phyloP scores from a whole-genome alignment of 2,888 invertebrate genomes.

The Zhengitettix transpicula region DNA sequence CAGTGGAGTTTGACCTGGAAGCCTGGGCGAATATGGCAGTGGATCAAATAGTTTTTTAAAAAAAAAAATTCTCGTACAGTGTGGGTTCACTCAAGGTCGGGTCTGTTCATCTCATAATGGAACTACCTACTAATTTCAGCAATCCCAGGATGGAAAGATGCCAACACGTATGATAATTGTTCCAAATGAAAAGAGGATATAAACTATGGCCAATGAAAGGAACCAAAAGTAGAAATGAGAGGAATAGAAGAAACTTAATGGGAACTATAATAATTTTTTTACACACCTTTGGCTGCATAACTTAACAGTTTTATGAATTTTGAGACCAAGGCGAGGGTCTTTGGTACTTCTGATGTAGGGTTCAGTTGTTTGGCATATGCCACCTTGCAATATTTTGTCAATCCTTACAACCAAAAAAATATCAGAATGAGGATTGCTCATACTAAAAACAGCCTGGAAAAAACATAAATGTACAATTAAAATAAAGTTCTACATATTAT shows the following conservation, averaged over 20 bases:
- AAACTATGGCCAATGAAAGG: neutral
- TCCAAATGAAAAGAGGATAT: neutral
- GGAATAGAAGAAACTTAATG: too few species aligned
- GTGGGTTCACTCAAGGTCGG: too few species aligned
- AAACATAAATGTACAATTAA: neutral
- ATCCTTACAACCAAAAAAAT: conserved; percentile 83
- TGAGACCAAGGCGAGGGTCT: conserved; percentile 60
- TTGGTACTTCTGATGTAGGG: conserved; percentile 70
- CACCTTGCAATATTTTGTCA: conserved; percentile 80
- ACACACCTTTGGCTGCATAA: conserved; percentile 49
- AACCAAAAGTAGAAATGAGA: neutral
- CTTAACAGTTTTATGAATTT: conserved; percentile 65
- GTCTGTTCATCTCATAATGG: too few species aligned
- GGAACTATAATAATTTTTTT: neutral
- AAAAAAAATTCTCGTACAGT: too few species aligned
- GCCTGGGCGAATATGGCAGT: too few species aligned
- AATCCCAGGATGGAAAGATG: too few species aligned
- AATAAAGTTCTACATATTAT: neutral
- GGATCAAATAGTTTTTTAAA: too few species aligned
- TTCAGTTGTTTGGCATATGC: conserved; percentile 68
- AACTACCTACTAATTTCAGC: too few species aligned
- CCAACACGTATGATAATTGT: neutral
- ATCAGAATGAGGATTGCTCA: conserved; percentile 78
- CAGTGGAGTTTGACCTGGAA: too few species aligned
- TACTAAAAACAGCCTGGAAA: conserved; percentile 67